Percentiles rank a stretch among this genome's conserved stretches.
phyloP scores from a whole-genome alignment of 1,140 invertebrate species.

The Ips typographus region DNA sequence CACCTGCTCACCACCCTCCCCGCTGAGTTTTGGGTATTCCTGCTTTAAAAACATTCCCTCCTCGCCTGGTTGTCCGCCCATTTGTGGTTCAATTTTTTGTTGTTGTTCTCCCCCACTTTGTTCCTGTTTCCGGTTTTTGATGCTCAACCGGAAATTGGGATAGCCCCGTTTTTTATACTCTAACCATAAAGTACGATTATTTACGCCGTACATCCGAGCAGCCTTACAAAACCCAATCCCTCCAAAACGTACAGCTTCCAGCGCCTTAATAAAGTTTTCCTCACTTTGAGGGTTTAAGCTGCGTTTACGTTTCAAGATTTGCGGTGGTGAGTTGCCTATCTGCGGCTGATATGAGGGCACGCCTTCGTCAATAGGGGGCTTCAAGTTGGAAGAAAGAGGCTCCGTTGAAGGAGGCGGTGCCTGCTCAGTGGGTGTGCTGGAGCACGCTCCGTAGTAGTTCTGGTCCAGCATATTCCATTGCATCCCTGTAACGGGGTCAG shows the following conservation, averaged over 20 bases:
- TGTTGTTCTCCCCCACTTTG: constrained; percentile 39
- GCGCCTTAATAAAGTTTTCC: constrained; percentile 74
- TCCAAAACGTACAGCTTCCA: constrained; percentile 78
- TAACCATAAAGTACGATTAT: constrained; percentile 80
- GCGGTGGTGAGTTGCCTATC: constrained; percentile 41
- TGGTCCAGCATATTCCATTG: constrained; percentile 71
- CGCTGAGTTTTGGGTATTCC: background rate
- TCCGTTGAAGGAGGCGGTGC: constrained; percentile 29
- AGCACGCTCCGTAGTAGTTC: constrained; percentile 62
- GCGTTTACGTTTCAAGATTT: constrained; percentile 58
- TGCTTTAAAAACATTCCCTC: background rate
- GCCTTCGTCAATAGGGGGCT: background rate
- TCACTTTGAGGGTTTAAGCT: constrained; percentile 73
- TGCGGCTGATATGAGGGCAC: constrained; percentile 11
- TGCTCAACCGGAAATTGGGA: constrained; percentile 71
- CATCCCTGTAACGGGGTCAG: constrained; percentile 60
- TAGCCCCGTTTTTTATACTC: constrained; percentile 82
- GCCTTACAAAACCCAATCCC: constrained; percentile 84
- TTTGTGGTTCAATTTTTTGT: constrained; percentile 14
- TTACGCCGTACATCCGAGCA: constrained; percentile 77
- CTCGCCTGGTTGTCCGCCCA: background rate
- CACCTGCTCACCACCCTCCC: constrained; percentile 7
- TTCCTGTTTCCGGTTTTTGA: constrained; percentile 68
- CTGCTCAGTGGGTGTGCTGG: constrained; percentile 41
- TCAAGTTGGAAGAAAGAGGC: background rate